Conservation (phyloP, 2,797 vertebrate genomes). For the Gadopsis marmoratus region DNA sequence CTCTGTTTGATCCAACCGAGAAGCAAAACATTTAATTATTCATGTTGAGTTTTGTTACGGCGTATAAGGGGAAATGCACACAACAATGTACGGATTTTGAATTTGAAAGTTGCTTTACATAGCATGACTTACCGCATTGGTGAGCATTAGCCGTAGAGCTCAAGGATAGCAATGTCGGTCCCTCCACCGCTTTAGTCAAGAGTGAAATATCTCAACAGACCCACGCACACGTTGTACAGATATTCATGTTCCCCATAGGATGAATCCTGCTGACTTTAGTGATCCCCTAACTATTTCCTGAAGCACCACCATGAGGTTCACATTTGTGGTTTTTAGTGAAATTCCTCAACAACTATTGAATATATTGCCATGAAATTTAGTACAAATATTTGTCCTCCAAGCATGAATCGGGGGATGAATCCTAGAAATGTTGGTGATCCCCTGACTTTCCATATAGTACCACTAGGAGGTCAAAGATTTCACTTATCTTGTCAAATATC, state of each 20-base stretch:
- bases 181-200: background rate
- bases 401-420: background rate
- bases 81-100: background rate
- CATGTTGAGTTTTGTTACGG: slow-evolving; percentile 18
- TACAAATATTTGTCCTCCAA: background rate
- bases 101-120: background rate
- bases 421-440: background rate
- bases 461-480: no score
- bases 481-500: no score
- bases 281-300: background rate
- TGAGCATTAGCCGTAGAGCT: background rate
- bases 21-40: slow-evolving; percentile 50
- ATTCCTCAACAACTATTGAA: background rate
- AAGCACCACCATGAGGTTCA: no score
- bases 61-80: background rate
- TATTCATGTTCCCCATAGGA: background rate
- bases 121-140: background rate
- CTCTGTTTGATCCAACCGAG: slow-evolving; percentile 50
- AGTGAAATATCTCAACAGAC: background rate
- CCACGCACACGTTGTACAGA: background rate
- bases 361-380: background rate
- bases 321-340: background rate
- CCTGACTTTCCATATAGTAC: no score
- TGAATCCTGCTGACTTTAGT: background rate
- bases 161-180: accelerated